Conservation (phyloP, 2,888 invertebrate species). For the Melieria omissa region DNA sequence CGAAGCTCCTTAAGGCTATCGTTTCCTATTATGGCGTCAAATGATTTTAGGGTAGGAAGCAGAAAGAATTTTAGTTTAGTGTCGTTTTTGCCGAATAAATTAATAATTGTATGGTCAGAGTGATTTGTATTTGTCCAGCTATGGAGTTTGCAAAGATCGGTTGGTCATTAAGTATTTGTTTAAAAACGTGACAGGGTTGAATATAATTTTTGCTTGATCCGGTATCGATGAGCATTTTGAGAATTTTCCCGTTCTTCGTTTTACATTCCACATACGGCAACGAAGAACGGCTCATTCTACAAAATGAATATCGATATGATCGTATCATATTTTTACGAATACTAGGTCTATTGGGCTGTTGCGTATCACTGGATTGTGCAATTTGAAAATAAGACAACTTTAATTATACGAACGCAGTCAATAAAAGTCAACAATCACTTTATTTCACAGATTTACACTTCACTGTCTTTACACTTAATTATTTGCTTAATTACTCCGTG, state of each 20-base stretch:
- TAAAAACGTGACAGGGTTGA: not conserved
- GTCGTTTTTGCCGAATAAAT: not conserved
- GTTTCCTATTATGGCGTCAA: not conserved
- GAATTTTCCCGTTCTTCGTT: conserved; percentile 1
- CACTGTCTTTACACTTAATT: too few species aligned
- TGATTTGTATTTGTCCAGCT: not conserved
- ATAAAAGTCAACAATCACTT: too few species aligned
- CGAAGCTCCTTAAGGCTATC: not conserved
- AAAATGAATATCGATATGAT: too few species aligned
- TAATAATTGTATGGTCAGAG: not conserved
- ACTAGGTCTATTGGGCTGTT: too few species aligned
- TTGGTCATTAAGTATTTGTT: not conserved
- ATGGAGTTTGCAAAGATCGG: not conserved
- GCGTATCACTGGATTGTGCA: too few species aligned
- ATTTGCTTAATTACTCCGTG: too few species aligned
- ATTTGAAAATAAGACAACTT: too few species aligned
- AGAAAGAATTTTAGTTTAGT: not conserved
- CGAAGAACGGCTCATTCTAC: too few species aligned
- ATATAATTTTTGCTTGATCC: conserved; percentile 7
- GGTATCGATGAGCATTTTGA: conserved; percentile 3
- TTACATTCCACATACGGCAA: not conserved
- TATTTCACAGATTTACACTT: too few species aligned
- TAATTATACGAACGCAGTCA: too few species aligned
- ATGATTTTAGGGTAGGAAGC: not conserved
- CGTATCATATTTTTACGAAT: not conserved